Percentiles rank a stretch among this genome's conserved stretches.
Evolutionary conservation across 1,140 invertebrate genomes (phyloP).

Genomic region (Pseudomyrmex concolor): DNA sequence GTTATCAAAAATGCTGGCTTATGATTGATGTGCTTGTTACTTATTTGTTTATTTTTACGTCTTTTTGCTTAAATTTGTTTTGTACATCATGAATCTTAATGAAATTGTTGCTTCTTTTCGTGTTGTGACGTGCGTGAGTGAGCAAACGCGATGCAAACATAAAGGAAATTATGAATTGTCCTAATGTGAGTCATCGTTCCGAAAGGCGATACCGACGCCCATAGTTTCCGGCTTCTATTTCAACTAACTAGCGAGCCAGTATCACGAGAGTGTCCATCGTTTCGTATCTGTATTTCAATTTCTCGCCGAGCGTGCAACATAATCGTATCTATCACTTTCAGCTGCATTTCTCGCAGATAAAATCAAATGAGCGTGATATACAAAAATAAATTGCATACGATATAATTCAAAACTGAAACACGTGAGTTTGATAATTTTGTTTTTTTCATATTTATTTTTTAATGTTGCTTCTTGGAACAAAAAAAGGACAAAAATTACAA

Average conservation of each 20-base stretch:
- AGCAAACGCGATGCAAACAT: constrained; percentile 1
- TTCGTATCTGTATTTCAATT: constrained; percentile 45
- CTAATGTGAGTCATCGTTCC: constrained; percentile 55
- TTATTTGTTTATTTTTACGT: too few species aligned
- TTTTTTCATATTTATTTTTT: neutral
- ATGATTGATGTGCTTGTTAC: too few species aligned
- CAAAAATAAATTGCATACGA: neutral
- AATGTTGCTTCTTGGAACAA: neutral
- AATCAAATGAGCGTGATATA: neutral
- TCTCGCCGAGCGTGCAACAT: neutral
- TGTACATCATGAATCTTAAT: neutral
- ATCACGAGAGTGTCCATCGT: constrained; percentile 25
- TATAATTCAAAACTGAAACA: too few species aligned
- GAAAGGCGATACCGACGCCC: constrained; percentile 55
- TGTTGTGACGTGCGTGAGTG: constrained; percentile 21
- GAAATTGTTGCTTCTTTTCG: constrained; percentile 40
- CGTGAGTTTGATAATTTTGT: neutral
- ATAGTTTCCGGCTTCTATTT: constrained; percentile 63
- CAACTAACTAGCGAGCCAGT: constrained; percentile 46
- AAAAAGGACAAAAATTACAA: neutral
- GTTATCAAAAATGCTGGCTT: too few species aligned
- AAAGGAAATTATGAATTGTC: constrained; percentile 56
- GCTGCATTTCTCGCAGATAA: neutral
- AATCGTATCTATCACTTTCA: constrained; percentile 8
- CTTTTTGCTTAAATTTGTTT: too few species aligned